phyloP scores from a whole-genome alignment of 2,113 vertebrate genomes.

The Nestor notabilis region DNA sequence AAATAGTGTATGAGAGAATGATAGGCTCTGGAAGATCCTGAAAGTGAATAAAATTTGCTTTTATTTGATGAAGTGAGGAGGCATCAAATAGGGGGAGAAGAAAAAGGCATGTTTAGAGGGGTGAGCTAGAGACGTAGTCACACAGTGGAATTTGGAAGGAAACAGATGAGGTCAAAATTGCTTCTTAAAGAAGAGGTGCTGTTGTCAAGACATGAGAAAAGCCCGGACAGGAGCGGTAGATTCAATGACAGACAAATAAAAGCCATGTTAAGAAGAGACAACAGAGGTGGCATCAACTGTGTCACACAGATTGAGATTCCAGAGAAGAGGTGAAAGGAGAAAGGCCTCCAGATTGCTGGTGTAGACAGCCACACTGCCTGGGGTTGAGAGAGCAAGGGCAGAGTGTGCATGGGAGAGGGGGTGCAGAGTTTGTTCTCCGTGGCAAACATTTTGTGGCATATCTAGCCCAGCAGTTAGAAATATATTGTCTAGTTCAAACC shows the following conservation, averaged over 20 bases:
- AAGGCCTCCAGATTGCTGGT: not conserved
- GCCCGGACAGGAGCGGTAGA: not conserved
- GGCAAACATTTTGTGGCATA: not conserved
- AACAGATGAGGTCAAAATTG: not conserved
- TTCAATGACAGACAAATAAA: not conserved
- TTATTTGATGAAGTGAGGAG: constrained; percentile 23
- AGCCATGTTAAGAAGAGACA: not conserved
- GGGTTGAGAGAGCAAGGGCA: not conserved
- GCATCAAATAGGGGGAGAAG: not conserved
- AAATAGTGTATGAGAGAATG: constrained; percentile 32
- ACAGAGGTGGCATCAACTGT: not conserved
- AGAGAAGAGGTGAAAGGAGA: not conserved
- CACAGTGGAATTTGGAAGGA: not conserved
- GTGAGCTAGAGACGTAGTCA: not conserved
- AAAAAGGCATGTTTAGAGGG: not conserved
- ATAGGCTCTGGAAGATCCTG: not conserved
- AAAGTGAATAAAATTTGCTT: constrained; percentile 29
- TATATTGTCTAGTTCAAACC: not conserved
- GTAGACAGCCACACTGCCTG: not conserved
- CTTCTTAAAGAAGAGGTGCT: not conserved
- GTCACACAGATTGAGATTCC: not conserved
- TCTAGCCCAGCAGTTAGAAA: not conserved
- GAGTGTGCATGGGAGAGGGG: rapidly evolving
- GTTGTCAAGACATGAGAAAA: not conserved
- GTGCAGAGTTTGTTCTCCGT: not conserved